Base-by-base conservation (phyloP, 2,113 vertebrate genomes). In the Rhea pennata region DNA sequence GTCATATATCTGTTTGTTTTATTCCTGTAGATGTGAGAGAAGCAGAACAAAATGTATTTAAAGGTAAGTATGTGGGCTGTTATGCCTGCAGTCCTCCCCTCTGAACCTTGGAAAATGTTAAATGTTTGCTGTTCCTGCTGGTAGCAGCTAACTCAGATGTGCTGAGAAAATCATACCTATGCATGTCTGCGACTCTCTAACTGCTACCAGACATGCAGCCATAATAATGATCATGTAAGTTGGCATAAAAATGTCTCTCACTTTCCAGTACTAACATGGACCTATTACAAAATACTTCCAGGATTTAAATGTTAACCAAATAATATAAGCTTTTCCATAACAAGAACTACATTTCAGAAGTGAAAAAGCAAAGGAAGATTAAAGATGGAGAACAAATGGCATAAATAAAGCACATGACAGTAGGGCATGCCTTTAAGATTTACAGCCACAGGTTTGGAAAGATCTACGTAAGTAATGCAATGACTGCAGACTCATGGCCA, bases 301-400 rank as follows among this genome's bases (percentile, higher is more conserved):
- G 20, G 21, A 83, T 67, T 71, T 92, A 83, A 66, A 76, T 7
- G 76, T 69, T 11, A 80, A 82, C 1, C 3, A 84, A 82, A 54
- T 53, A 84, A 53, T 70, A 73, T 21, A 75, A 69, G 42, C 39
- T 40, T 48, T 84, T 70, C 44, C 31, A 82, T 31, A 67, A 50
- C 19, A 4, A 95, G 88, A 40, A 59, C 7, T 8, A 65, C 51
- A 81, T 23, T 67, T 92, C 27, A 71, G 93, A 75, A 29, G 33
- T 70, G 70, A 62, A 86, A 83, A 83, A 48, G n/a, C 8, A 50
- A 64, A 65, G 12, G 44, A 83, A 81, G 54, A 90, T 76, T 90
- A 95, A 71, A 90, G 88, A 74, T 74, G 78, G 91, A 91, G 96
- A 96, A 83, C 56, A 95, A 96, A 53, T 26, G 62, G 77, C 61